Percentiles rank a stretch among this genome's conserved stretches.
Conservation (phyloP, 2,888 invertebrate species). For the Siphlonurus alternatus region DNA sequence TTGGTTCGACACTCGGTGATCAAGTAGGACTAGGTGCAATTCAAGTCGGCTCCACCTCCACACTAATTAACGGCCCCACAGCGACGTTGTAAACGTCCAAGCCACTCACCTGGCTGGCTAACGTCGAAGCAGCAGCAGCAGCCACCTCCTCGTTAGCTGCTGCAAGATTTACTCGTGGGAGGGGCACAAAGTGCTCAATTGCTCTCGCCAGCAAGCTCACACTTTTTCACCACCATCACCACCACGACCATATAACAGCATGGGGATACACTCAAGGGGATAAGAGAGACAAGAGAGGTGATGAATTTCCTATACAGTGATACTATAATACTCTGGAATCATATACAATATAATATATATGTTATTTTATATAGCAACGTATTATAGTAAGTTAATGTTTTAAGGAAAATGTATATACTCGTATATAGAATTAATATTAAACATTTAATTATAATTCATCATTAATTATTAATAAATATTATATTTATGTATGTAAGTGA, state of each 20-base stretch:
- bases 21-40: background rate
- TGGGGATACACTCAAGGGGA: background rate
- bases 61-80: slow-evolving; percentile 1
- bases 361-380: background rate
- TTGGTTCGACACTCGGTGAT: background rate
- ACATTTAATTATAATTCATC: no score
- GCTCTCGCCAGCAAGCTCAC: no score
- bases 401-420: background rate
- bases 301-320: no score
- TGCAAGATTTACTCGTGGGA: background rate
- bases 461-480: no score
- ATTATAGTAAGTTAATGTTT: background rate
- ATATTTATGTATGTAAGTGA: no score
- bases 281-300: background rate
- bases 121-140: background rate
- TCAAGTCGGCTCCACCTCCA: background rate
- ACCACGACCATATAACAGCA: background rate
- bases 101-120: background rate
- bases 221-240: no score
- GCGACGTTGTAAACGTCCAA: slow-evolving; percentile 2
- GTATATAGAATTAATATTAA: background rate
- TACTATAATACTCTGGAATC: background rate
- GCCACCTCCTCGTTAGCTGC: background rate
- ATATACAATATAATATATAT: background rate
- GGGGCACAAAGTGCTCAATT: background rate